A percentile compares a stretch with the other conserved stretches of the same genome.
Evolutionary conservation across 2,797 vertebrate genomes (phyloP).

Genomic region (Hydrophis major): DNA sequence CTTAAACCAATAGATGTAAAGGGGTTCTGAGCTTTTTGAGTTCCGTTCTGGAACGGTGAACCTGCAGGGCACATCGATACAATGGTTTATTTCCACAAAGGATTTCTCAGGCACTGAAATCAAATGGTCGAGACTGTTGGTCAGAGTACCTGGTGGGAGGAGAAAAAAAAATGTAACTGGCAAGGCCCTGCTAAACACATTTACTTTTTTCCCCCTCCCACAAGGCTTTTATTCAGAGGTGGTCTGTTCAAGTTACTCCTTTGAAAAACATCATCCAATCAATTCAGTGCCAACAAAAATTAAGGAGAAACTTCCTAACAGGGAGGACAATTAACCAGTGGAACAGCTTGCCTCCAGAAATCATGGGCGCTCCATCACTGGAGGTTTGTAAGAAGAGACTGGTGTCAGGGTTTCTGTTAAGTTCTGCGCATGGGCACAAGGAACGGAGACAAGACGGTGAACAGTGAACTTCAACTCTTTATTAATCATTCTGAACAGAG

Average conservation of each 20-base stretch:
- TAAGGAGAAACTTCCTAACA: no score
- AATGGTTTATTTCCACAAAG: neutral
- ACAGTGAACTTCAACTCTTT: no score
- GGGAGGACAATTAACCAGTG: no score
- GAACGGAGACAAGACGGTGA: no score
- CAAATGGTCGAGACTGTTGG: neutral
- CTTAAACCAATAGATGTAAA: conserved; percentile 6
- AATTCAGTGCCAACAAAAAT: neutral
- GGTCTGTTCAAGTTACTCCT: neutral
- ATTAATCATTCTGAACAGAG: no score
- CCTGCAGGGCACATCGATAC: neutral
- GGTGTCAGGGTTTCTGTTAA: no score
- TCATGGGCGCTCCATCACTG: no score
- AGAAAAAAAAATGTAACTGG: neutral
- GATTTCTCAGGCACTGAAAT: neutral
- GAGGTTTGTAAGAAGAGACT: no score
- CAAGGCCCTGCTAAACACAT: neutral
- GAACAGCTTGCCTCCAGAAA: no score
- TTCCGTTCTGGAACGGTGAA: neutral
- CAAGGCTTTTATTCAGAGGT: neutral
- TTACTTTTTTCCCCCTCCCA: no score
- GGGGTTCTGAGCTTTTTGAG: fast-evolving
- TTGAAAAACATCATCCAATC: neutral
- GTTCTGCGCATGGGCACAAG: no score
- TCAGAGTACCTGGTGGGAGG: neutral